Conservation (phyloP, 2,888 invertebrate species). For the Herminia tarsipennalis region DNA sequence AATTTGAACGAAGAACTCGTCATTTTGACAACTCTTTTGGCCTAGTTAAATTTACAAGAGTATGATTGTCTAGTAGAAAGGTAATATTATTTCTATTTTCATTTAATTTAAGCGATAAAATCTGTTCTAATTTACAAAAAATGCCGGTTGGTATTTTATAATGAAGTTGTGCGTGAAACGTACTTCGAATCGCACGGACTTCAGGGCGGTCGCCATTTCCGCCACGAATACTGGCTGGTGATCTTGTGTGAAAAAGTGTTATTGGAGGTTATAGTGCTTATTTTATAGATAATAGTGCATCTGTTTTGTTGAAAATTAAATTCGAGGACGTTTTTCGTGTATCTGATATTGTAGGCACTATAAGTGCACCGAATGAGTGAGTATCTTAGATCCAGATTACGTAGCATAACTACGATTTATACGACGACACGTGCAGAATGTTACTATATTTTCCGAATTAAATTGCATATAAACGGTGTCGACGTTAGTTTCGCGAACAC, state of each 20-base stretch:
- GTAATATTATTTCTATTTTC: slow-evolving; percentile 58
- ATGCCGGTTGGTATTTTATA: slow-evolving; percentile 54
- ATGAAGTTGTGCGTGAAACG: slow-evolving; percentile 67
- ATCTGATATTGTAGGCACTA: slow-evolving; percentile 50
- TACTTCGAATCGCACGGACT: slow-evolving; percentile 56
- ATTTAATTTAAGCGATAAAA: slow-evolving; percentile 41
- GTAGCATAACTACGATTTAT: slow-evolving; percentile 46
- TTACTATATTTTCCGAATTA: slow-evolving; percentile 58
- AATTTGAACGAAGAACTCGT: slow-evolving; percentile 54
- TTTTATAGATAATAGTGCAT: slow-evolving; percentile 65
- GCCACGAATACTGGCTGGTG: slow-evolving; percentile 78
- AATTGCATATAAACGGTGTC: slow-evolving; percentile 54
- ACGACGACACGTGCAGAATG: slow-evolving; percentile 67
- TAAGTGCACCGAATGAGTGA: slow-evolving; percentile 65
- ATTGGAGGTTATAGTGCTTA: slow-evolving; percentile 79
- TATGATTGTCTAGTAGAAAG: slow-evolving; percentile 75
- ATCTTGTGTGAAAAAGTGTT: slow-evolving; percentile 66
- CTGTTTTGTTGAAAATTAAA: slow-evolving; percentile 51
- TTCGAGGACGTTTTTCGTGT: slow-evolving; percentile 46
- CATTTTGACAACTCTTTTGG: slow-evolving; percentile 76
- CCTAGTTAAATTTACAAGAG: slow-evolving; percentile 82
- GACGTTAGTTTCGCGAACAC: slow-evolving; percentile 43
- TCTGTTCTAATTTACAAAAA: slow-evolving; percentile 40
- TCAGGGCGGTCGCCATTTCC: slow-evolving; percentile 82
- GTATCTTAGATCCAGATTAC: slow-evolving; percentile 58